Percentiles rank a stretch among this genome's conserved stretches.
phyloP scores from a whole-genome alignment of 1,140 invertebrate genomes.

The Achroia grisella region DNA sequence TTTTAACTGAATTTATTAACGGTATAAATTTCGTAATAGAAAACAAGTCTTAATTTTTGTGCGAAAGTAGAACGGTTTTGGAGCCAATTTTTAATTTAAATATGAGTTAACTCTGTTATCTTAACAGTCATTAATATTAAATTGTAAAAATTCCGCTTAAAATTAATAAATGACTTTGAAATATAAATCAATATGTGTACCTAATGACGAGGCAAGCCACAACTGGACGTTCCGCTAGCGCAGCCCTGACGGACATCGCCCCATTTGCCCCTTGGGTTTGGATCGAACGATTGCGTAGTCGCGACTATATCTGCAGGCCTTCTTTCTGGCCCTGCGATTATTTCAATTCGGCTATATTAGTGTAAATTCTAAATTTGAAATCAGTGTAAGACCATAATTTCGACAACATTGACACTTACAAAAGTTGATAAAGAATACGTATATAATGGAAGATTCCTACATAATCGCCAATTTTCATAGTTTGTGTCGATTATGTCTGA shows the following conservation, averaged over 20 bases:
- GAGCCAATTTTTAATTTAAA: conserved; percentile 36
- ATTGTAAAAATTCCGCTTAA: neutral
- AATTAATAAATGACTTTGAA: neutral
- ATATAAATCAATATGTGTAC: neutral
- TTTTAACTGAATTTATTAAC: conserved; percentile 4
- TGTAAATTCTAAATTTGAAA: conserved; percentile 20
- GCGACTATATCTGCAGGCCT: conserved; percentile 36
- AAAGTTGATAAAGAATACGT: conserved; percentile 23
- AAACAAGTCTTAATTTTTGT: conserved; percentile 31
- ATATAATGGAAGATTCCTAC: conserved; percentile 72
- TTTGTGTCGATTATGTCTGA: conserved; percentile 75
- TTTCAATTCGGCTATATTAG: neutral
- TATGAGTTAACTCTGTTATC: conserved; percentile 31
- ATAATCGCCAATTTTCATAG: conserved; percentile 70
- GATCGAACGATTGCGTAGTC: conserved; percentile 66
- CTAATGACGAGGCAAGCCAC: conserved; percentile 20
- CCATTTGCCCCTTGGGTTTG: conserved; percentile 53
- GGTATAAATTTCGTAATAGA: neutral
- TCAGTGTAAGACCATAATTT: too few relatives aligned
- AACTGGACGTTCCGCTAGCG: conserved; percentile 50
- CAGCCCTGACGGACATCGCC: conserved; percentile 62
- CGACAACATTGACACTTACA: too few relatives aligned
- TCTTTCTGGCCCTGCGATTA: conserved; percentile 18
- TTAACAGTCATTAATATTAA: neutral
- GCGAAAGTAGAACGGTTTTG: conserved; percentile 53